Evolutionary conservation across 37 sponge, comb jelly and placozoan species (phyloP).

Genomic region (Oscarella lobularis): DNA sequence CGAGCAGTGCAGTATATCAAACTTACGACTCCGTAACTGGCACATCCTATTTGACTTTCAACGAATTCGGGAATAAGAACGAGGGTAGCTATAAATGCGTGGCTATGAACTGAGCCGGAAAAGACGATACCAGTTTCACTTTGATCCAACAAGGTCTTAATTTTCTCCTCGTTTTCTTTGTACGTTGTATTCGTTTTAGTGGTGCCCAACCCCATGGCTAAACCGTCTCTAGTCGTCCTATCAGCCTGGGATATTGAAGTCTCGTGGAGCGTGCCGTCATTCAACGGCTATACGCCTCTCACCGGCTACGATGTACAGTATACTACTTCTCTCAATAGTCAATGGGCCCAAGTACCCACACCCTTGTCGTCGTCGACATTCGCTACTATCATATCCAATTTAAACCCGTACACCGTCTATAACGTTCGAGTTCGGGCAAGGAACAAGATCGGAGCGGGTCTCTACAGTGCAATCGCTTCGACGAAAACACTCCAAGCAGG

Average conservation of each 20-base stretch:
- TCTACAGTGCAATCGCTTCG: neutral
- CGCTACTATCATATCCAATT: neutral
- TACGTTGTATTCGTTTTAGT: neutral
- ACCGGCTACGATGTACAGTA: neutral
- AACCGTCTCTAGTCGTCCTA: neutral
- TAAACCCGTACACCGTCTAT: neutral
- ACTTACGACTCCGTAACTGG: no score
- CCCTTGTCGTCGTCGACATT: neutral
- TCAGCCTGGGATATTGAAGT: neutral
- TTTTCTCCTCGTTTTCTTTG: no score
- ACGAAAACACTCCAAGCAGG: neutral
- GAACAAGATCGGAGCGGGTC: neutral
- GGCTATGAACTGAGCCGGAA: neutral
- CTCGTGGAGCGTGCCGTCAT: neutral
- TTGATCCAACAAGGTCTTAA: neutral
- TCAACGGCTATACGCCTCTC: neutral
- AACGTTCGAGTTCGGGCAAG: neutral
- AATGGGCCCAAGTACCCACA: neutral
- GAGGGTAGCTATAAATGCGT: neutral
- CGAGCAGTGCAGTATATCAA: no score
- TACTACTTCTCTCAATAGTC: neutral
- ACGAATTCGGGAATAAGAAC: neutral
- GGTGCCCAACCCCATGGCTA: neutral
- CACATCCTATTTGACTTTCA: neutral
- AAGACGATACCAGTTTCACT: neutral